A percentile compares a stretch with the other conserved stretches of the same genome.
phyloP scores from a whole-genome alignment of 2,113 vertebrate genomes.

The Pitta sordida region DNA sequence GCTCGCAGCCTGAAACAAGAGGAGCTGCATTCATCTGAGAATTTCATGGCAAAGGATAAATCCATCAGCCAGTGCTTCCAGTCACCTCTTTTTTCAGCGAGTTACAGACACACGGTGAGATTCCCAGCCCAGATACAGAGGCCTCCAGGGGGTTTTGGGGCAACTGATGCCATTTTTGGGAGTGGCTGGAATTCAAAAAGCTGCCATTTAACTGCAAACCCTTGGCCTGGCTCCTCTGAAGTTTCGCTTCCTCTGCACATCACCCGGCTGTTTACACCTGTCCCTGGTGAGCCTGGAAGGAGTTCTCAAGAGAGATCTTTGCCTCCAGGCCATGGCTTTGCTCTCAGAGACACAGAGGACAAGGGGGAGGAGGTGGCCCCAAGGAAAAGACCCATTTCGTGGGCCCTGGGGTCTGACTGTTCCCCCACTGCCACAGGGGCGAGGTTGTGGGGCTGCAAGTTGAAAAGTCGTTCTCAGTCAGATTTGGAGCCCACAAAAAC shows the following conservation, averaged over 20 bases:
- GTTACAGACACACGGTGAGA: not conserved
- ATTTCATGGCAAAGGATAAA: not conserved
- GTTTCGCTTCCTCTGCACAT: not conserved
- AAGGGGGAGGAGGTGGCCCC: not conserved
- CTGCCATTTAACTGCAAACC: not conserved
- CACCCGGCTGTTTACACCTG: not conserved
- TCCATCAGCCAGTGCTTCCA: not conserved
- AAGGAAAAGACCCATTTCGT: fast-evolving
- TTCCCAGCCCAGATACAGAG: not conserved
- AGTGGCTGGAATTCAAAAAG: not conserved
- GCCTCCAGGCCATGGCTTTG: fast-evolving
- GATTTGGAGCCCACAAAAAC: not conserved
- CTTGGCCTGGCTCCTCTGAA: not conserved
- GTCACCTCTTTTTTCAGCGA: not conserved
- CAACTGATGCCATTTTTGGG: not conserved
- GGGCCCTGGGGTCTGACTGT: not conserved
- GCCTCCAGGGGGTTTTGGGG: not conserved
- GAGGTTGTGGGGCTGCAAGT: not conserved
- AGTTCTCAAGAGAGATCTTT: not conserved
- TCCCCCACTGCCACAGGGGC: fast-evolving
- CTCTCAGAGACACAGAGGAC: not conserved
- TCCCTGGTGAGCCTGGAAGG: not conserved
- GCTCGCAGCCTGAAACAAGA: not conserved
- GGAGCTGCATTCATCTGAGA: not conserved
- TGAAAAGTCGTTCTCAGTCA: not conserved